Percentiles rank a stretch among this genome's conserved stretches.
Evolutionary conservation across 2,797 vertebrate species (phyloP).

Genomic region (Telmatherina bonti): DNA sequence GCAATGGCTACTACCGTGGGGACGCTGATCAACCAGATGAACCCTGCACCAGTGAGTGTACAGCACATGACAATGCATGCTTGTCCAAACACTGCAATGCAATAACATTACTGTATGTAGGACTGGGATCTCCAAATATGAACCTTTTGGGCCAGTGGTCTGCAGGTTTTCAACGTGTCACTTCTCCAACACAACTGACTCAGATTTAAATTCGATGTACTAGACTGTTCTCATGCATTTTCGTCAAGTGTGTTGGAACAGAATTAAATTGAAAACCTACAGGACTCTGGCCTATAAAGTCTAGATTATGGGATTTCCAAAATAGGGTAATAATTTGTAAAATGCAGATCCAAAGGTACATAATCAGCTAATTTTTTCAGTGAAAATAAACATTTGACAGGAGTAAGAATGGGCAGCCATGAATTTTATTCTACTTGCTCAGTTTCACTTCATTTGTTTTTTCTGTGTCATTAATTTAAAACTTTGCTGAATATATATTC

Average conservation of each 20-base stretch:
- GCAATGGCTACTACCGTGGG: constrained; percentile 94
- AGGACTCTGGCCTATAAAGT: too few species aligned
- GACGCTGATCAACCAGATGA: constrained; percentile 91
- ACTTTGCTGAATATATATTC: constrained; percentile 25
- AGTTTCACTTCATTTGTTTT: background rate
- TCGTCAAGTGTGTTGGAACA: too few species aligned
- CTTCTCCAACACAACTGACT: too few species aligned
- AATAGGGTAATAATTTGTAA: constrained; percentile 1
- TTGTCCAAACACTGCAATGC: background rate
- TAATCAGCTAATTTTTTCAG: constrained; percentile 9
- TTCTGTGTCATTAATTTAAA: constrained; percentile 8
- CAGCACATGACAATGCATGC: background rate
- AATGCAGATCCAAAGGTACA: background rate
- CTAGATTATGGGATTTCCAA: too few species aligned
- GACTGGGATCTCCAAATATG: too few species aligned
- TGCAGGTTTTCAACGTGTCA: too few species aligned
- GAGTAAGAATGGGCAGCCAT: background rate
- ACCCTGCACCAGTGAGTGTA: constrained; percentile 94
- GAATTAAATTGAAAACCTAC: too few species aligned
- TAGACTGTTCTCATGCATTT: too few species aligned
- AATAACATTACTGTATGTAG: background rate
- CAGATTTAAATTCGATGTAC: too few species aligned
- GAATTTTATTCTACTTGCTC: constrained; percentile 11
- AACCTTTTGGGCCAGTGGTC: too few species aligned
- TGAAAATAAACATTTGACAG: constrained; percentile 3